Evolutionary conservation across 2,113 vertebrate genomes (phyloP).

Genomic region (Ophiodon elongatus): DNA sequence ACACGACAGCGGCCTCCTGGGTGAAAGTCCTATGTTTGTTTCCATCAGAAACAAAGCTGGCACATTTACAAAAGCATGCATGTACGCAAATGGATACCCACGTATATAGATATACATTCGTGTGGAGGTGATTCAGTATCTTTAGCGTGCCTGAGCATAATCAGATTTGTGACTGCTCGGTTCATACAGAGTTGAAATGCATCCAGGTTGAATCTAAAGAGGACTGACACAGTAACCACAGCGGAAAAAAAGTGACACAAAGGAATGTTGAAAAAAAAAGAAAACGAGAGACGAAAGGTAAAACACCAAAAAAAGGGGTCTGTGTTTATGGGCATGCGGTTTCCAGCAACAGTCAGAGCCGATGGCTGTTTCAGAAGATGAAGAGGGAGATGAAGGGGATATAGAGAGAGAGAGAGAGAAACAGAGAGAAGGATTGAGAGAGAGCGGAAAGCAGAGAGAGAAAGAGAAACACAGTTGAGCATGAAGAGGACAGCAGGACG

Average conservation of each 20-base stretch:
- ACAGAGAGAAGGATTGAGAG: slow-evolving; percentile 21
- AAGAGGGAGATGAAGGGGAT: slow-evolving; percentile 50
- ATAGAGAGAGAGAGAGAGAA: slow-evolving; percentile 14
- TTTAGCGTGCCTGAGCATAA: slow-evolving; percentile 66
- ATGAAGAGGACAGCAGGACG: slow-evolving; percentile 61
- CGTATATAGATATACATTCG: not conserved
- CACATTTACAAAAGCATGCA: not conserved
- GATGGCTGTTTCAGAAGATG: slow-evolving; percentile 41
- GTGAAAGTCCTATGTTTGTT: too few species aligned
- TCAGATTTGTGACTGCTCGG: slow-evolving; percentile 70
- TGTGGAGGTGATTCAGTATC: slow-evolving; percentile 67
- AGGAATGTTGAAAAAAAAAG: slow-evolving; percentile 6
- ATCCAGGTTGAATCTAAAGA: slow-evolving; percentile 67
- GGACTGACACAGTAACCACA: slow-evolving; percentile 60
- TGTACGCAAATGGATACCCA: slow-evolving; percentile 15
- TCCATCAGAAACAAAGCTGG: not conserved
- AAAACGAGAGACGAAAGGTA: slow-evolving; percentile 39
- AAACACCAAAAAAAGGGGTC: slow-evolving; percentile 36
- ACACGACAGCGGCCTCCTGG: too few species aligned
- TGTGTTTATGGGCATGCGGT: slow-evolving; percentile 46
- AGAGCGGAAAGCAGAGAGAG: slow-evolving; percentile 28
- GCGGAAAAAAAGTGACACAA: slow-evolving; percentile 39
- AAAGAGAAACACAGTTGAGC: slow-evolving; percentile 57
- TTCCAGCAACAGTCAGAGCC: slow-evolving; percentile 35
- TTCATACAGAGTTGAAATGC: slow-evolving; percentile 76